Evolutionary conservation across 1,140 invertebrate species (phyloP), one percentile per base, ranked within the genome.

Genomic region (Copidosoma floridanum): DNA sequence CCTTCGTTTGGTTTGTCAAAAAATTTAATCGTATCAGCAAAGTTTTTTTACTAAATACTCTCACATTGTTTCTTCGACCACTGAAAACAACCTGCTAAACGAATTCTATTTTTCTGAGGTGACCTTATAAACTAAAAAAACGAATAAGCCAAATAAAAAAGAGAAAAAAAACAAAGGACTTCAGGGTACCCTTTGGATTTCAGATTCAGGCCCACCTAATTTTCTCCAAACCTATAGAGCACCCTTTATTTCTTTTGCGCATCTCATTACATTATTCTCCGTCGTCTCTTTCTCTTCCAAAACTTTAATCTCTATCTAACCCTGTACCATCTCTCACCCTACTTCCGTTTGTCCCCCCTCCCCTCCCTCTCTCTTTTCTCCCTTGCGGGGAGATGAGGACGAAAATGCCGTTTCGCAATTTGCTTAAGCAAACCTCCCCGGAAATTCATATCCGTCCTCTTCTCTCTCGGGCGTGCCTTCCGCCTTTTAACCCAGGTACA

Each of bases 361-460:
- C 48, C 41, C n/a, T 26, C 27, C 46, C 46, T 23, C 3, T 21
- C 23, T 53, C 10, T 50, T n/a, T 32, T 37, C n/a, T 26, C n/a
- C 11, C 47, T 32, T 21, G 50, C 20, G 21, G 14, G 51, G 32
- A 12, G 21, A 12, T 32, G 27, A 3, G 4, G 38, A n/a, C 18
- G 54, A 56, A 62, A 57, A 66, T 63, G 38, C n/a, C 68, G 37
- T 68, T 68, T 70, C 67, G 69, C 68, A 72, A 71, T 72, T 72
- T 72, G 68, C 71, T 67, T 72, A 70, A 71, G 71, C 69, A 72
- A 72, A 72, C 71, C 68, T 67, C 68, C 57, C 69, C 56, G 58
- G 71, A 71, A 70, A 71, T 72, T 72, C 71, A 72, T 72, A 72
- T 70, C 65, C 68, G 65, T 56, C 65, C 24, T 41, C 23, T 24